Evolutionary conservation across 2,797 vertebrate genomes (phyloP), one percentile per base, ranked within the genome.

Genomic region (Enteromius afrohamiltoni): DNA sequence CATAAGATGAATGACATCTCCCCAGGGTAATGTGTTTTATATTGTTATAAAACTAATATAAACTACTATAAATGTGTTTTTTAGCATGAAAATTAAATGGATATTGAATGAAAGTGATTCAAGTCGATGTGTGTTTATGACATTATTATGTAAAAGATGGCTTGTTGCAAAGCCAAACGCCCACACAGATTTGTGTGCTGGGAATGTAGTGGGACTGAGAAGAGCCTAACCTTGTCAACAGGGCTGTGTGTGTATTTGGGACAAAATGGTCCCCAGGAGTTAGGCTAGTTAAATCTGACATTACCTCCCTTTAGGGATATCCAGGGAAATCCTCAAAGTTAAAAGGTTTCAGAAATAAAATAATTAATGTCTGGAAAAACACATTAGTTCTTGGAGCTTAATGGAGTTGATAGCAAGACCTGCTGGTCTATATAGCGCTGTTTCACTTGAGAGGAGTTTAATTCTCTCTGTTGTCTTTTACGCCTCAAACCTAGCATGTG

Each of bases 401-500:
- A 77, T 65, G 6, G 23, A 75, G 21, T 53, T 40, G 1, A 51
- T 75, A n/a, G 10, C 40, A 55, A 14, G 14, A 74, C 21, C 55
- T 62, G 21, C 42, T 65, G 34, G 42, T 49, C 45, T 42, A 53
- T 67, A 21, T 34, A 73, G 62, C n/a, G 23, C 19, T 16, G 37
- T 71, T 47, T 71, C 40, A 31, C 71, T 37, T 73, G 55, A 53
- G 29, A 73, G 6, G 5, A 40, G 16, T 75, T 75, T 65, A 21
- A 40, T 82, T 67, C 17, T 75, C n/a, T 40, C 21, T 53, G n/a
- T 73, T 62, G 60, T 19, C 17, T 68, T 68, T 68, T 42, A 53
- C 68, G 31, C 45, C 17, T 55, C 17, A n/a, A 64, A 51, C 21
- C 16, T 21, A 29, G 51, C 51, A 45, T 21, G 67, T 70, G 37